Evolutionary conservation across 1,140 invertebrate genomes (phyloP).

Genomic region (Euwallacea fornicatus): DNA sequence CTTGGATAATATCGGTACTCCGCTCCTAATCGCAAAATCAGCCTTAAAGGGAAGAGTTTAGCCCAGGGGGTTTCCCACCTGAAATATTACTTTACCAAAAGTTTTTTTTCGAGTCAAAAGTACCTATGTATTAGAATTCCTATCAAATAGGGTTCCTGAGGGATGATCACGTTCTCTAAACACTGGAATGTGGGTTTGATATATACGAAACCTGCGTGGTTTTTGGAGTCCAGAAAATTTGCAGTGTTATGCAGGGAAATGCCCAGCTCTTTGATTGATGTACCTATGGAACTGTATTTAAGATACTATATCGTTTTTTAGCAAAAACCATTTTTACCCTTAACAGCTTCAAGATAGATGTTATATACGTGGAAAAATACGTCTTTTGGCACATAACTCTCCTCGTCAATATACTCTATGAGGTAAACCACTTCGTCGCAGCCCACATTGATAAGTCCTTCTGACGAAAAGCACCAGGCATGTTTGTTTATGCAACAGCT

Average conservation of each 20-base stretch:
- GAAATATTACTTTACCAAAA: conserved; percentile 39
- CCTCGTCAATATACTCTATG: conserved; percentile 72
- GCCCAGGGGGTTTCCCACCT: conserved; percentile 87
- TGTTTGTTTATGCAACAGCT: conserved; percentile 79
- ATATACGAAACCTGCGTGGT: conserved; percentile 84
- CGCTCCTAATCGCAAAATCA: conserved; percentile 79
- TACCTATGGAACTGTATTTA: conserved; percentile 57
- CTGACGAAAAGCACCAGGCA: conserved; percentile 81
- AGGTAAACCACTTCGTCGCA: conserved; percentile 85
- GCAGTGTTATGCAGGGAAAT: conserved; percentile 63
- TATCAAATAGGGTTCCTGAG: conserved; percentile 76
- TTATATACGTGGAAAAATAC: conserved; percentile 76
- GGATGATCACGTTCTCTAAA: conserved; percentile 74
- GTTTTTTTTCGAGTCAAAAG: conserved; percentile 43
- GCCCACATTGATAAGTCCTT: conserved; percentile 78
- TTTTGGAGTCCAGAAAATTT: conserved; percentile 74
- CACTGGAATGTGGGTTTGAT: conserved; percentile 83
- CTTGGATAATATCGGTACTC: conserved; percentile 89
- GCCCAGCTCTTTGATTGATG: conserved; percentile 73
- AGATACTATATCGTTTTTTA: conserved; percentile 9
- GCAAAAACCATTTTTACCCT: conserved; percentile 56
- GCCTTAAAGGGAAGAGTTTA: conserved; percentile 77
- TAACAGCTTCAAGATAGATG: conserved; percentile 76
- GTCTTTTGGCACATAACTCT: conserved; percentile 72
- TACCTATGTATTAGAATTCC: conserved; percentile 77